A percentile compares a stretch with the other conserved stretches of the same genome.
Evolutionary conservation across 2,888 invertebrate species (phyloP).

Genomic region (Dastarcus helophoroides): DNA sequence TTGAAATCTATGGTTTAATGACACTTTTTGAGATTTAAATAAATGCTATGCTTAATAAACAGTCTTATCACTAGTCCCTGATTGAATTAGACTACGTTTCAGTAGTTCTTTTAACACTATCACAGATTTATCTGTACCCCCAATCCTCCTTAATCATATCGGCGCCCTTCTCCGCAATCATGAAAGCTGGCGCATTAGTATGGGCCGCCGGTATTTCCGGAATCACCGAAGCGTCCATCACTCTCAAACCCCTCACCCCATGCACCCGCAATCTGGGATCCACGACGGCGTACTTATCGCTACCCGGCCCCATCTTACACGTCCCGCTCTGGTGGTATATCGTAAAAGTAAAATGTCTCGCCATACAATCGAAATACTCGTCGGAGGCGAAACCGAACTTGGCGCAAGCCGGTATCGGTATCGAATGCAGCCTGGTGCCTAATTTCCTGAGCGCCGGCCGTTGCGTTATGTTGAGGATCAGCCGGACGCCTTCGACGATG

Average conservation of each 20-base stretch:
- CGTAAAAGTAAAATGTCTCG: constrained; percentile 54
- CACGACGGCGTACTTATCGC: constrained; percentile 51
- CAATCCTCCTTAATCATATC: constrained; percentile 55
- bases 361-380: constrained; percentile 56
- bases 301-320: constrained; percentile 51
- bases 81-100: no score
- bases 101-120: no score
- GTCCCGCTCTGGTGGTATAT: constrained; percentile 59
- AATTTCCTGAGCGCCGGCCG: constrained; percentile 47
- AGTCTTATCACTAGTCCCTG: no score
- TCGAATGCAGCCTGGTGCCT: constrained; percentile 47
- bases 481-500: constrained; percentile 51
- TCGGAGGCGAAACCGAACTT: constrained; percentile 50
- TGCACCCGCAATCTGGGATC: constrained; percentile 50
- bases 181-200: constrained; percentile 64
- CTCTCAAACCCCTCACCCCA: constrained; percentile 55
- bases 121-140: constrained; percentile 16
- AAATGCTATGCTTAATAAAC: no score
- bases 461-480: constrained; percentile 44
- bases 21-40: no score
- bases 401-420: constrained; percentile 50
- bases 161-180: constrained; percentile 72
- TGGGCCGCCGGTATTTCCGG: constrained; percentile 66
- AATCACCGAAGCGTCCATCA: constrained; percentile 71
- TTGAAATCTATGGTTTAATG: no score